Base-by-base conservation (phyloP, 2,888 invertebrate genomes). In the Gonocerus acuteangulatus region DNA sequence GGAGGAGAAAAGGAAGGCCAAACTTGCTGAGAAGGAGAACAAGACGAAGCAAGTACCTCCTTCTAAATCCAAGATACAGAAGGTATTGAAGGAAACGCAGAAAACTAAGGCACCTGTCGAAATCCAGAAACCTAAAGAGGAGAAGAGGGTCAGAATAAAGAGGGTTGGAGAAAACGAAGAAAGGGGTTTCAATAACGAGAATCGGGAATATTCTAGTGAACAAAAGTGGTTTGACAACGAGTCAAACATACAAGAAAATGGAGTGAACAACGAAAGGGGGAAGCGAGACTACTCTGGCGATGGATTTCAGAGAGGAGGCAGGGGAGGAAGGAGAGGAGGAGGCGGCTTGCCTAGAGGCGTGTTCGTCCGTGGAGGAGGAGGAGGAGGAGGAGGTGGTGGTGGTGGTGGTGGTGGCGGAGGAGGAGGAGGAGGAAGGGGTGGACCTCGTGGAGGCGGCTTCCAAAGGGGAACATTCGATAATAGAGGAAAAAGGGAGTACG, bases 401-500 rank as follows among this genome's bases (percentile, higher is more conserved):
- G 69, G 67, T 60, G 68, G 65, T 67, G 78, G 78, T 68, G 61
- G 67, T 60, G 66, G 52, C 54, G 51, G 16, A n/a, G n/a, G n/a
- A n/a, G 51, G 48, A 7, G 49, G 64, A 23, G 62, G 62, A 15
- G 66, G 66, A 47, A 65, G 66, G 42, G 67, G 68, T 15, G 67
- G 69, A 18, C 64, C 67, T 19, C 68, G 68, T 44, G 65, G 67
- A 21, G 69, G 67, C 61, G 68, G 65, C n/a, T 70, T 71, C 45
- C 67, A 60, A 75, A 77, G 67, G 70, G 73, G 67, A 76, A 78
- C 71, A 76, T 80, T 72, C 70, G 74, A 70, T 69, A 77, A 79
- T 65, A 80, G 81, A 66, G 84, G 82, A 69, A 87, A 91, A 76
- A 83, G 95, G 52, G 94, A 95, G 78, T 95, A 89, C 74, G 95